These are phyloP conservation scores for Todus mexicanus DNA, from an alignment of 2,797 vertebrate genomes.

Conservation along the genomic window DNA sequence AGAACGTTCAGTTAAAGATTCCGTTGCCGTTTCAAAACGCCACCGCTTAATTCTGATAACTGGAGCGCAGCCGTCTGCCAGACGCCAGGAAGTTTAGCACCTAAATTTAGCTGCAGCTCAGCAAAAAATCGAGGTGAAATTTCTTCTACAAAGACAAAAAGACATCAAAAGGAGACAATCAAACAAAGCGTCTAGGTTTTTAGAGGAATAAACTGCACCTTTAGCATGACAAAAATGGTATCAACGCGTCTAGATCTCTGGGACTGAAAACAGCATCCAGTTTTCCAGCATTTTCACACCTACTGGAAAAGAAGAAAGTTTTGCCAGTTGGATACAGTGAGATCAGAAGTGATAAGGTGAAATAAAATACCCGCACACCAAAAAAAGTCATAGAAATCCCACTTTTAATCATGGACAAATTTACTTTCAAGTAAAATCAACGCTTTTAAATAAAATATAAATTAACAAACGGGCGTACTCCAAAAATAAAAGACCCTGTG, in stretches of 20 bases:
- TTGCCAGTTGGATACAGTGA: not conserved
- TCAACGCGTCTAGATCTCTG: not conserved
- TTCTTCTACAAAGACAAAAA: not conserved
- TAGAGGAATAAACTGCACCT: not conserved
- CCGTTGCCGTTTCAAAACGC: not conserved
- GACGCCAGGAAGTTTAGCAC: not conserved
- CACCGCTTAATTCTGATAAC: not conserved
- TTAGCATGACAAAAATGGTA: not conserved
- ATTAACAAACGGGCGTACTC: conserved; percentile 25
- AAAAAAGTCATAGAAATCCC: not conserved
- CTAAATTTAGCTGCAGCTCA: not conserved
- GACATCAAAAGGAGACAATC: not conserved
- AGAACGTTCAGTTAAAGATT: not conserved
- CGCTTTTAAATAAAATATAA: conserved; percentile 61
- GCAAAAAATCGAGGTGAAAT: not conserved
- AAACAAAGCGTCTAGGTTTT: not conserved
- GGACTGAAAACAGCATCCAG: not conserved
- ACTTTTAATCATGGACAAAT: conserved; percentile 54
- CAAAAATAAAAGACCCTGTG: not conserved
- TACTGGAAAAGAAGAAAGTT: not conserved
- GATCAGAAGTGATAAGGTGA: not conserved
- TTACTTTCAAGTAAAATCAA: conserved; percentile 34
- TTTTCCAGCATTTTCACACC: not conserved
- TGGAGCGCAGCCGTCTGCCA: not conserved
- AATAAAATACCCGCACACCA: not conserved